Base-by-base conservation (phyloP, 1,140 invertebrate genomes). In the Drosophila subpulchrella region DNA sequence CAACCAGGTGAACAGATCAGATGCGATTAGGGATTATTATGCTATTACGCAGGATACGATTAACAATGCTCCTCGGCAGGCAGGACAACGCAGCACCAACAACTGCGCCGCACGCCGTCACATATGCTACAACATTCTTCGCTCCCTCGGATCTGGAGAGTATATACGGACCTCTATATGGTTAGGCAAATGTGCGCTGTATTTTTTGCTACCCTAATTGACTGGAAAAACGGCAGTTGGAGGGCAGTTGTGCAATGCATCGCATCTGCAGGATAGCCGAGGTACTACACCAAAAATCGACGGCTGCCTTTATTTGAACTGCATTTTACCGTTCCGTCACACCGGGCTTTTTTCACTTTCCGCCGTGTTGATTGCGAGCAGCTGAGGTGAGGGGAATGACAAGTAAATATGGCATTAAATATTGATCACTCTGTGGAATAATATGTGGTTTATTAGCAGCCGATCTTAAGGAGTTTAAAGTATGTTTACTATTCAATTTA, bases 11-110 rank as follows among this genome's bases (percentile, higher is more conserved):
- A 90, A 89, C 84, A 75, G 85, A 89, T 89, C 84, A 83, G 84
- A 90, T 90, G 84, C 84, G 84, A 89, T 89, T 89, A 89, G 84
- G 84, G 84, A 89, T 89, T 89, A 89, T 89, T 89, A 89, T 89
- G 84, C 84, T 89, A 89, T 89, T 89, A 89, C 84, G 84, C 84
- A 89, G 84, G 84, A 89, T 89, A 78, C 85, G 84, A 89, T 89
- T 89, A 89, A 89, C 84, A 89, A 88, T 89, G 77, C 68, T 65
- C 58, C 61, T 53, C 32, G 57, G 55, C 75, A 79, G 75, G 42
- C 41, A 17, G 13, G 38, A 6, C 38, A 5, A 27, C 27, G 8
- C 32, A 10, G 8, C 6, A 66, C 80, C 65, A 88, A 75, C 84
- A 84, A 84, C 81, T 84, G 76, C 80, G 84, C 67, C 84, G 84